Base-by-base conservation (phyloP, 2,797 vertebrate genomes). In the Aselliscus stoliczkanus region DNA sequence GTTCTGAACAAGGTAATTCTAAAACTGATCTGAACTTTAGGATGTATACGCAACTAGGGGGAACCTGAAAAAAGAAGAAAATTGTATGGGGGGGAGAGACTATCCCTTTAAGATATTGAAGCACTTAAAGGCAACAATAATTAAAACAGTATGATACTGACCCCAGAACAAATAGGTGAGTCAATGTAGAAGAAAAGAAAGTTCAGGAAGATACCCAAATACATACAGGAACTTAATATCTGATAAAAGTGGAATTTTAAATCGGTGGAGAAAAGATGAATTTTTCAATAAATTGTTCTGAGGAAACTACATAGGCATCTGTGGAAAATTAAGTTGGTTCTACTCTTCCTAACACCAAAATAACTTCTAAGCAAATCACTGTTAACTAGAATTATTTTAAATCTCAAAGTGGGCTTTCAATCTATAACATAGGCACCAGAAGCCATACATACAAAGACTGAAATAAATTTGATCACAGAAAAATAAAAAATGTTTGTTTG, bases 21-120 rank as follows among this genome's bases (percentile, higher is more conserved):
- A 83, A 84, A 93, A 95, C 39, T 88, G 52, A 77, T 64, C 70
- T 54, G 52, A 80, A 82, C 34, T 82, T 96, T n/a, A 70, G 10
- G 75, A 67, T 14, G 89, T 31, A 73, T 39, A 87, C 81, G 31
- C 20, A 76, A 86, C 54, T 67, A 93, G 6, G 31, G 77, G 29
- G 80, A 75, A 60, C 21, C 21, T 85, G 34, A 21, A 82, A 85
- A 88, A 80, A 58, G 12, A 54, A 94, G 10, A 72, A 83, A 93
- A 29, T 4, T 54, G 21, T 80, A 58, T 29, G 5, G 10, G 31
- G 25, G 23, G 29, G 42, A 50, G n/a, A 75, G 12, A 70, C 23
- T 77, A 70, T 64, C n/a, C 56, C 21, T 86, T 29, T 50, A 54
- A 54, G 52, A 54, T 54, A 54, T 7, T 39, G 58, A 87, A 95